A percentile compares a stretch with the other conserved stretches of the same genome.
phyloP scores from a whole-genome alignment of 2,113 vertebrate genomes.

The Empidonax traillii region DNA sequence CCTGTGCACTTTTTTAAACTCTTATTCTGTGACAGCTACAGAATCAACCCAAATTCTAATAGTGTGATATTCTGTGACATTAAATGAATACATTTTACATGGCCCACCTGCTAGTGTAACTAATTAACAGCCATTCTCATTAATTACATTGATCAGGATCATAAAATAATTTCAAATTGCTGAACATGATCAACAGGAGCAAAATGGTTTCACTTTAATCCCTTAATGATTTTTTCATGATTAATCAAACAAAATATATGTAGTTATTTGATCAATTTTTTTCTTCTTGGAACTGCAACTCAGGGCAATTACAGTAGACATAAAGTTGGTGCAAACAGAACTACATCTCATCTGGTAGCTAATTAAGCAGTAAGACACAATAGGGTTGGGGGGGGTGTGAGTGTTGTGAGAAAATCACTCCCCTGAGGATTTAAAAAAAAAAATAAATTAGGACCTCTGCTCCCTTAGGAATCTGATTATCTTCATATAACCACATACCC shows the following conservation, averaged over 20 bases:
- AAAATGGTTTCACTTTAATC: constrained; percentile 77
- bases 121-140: constrained; percentile 79
- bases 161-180: constrained; percentile 79
- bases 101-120: constrained; percentile 78
- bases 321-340: constrained; percentile 73
- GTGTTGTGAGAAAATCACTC: constrained; percentile 64
- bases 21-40: neutral
- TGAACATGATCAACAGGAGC: constrained; percentile 75
- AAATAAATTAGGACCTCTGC: constrained; percentile 13
- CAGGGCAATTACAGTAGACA: constrained; percentile 67
- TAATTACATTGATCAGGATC: constrained; percentile 83
- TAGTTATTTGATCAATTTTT: constrained; percentile 71
- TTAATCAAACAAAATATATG: constrained; percentile 79
- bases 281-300: constrained; percentile 64
- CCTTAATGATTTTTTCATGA: constrained; percentile 78
- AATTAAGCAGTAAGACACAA: constrained; percentile 72
- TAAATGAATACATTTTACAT: constrained; percentile 68
- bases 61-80: constrained; percentile 32
- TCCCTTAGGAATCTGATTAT: constrained; percentile 59
- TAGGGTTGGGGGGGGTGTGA: neutral
- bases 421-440: constrained; percentile 25
- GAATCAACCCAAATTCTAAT: constrained; percentile 25
- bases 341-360: constrained; percentile 63
- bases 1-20: neutral
- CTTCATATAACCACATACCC: neutral